A percentile compares a stretch with the other conserved stretches of the same genome.
phyloP scores from a whole-genome alignment of 1,140 invertebrate genomes.

The Cydia amplana region DNA sequence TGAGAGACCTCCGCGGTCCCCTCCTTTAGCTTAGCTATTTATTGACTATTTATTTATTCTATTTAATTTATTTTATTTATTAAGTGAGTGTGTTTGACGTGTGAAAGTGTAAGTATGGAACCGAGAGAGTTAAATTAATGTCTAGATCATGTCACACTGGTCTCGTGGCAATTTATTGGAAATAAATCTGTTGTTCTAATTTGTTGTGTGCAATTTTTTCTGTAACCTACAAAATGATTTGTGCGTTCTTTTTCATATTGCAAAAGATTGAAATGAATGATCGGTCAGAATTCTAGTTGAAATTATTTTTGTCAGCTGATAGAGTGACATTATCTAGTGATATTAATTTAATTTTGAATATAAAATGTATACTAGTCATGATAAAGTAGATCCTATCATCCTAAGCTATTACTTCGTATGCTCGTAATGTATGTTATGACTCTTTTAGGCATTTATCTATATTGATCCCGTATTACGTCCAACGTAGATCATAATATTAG shows the following conservation, averaged over 20 bases:
- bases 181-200: slow-evolving; percentile 79
- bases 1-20: slow-evolving; percentile 69
- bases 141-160: slow-evolving; percentile 79
- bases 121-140: slow-evolving; percentile 75
- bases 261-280: slow-evolving; percentile 38
- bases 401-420: slow-evolving; percentile 47
- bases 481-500: slow-evolving; percentile 46
- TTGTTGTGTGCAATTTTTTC: slow-evolving; percentile 72
- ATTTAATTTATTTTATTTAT: slow-evolving; percentile 78
- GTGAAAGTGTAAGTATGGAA: slow-evolving; percentile 75
- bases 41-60: slow-evolving; percentile 80
- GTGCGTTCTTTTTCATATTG: slow-evolving; percentile 56
- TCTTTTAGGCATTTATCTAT: slow-evolving; percentile 32
- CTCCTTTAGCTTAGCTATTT: slow-evolving; percentile 78
- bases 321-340: slow-evolving; percentile 79
- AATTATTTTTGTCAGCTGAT: slow-evolving; percentile 54
- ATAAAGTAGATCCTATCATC: slow-evolving; percentile 55
- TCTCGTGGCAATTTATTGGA: slow-evolving; percentile 77
- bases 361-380: slow-evolving; percentile 73
- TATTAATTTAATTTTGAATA: slow-evolving; percentile 78
- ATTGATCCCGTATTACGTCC: slow-evolving; percentile 43
- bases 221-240: slow-evolving; percentile 60
- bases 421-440: slow-evolving; percentile 38
- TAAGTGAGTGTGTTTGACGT: slow-evolving; percentile 76
- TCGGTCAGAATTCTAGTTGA: slow-evolving; percentile 75